Percentiles rank a stretch among this genome's conserved stretches.
Conservation (phyloP, 53 echinoderm and acorn worm genomes). For the Crossaster papposus region DNA sequence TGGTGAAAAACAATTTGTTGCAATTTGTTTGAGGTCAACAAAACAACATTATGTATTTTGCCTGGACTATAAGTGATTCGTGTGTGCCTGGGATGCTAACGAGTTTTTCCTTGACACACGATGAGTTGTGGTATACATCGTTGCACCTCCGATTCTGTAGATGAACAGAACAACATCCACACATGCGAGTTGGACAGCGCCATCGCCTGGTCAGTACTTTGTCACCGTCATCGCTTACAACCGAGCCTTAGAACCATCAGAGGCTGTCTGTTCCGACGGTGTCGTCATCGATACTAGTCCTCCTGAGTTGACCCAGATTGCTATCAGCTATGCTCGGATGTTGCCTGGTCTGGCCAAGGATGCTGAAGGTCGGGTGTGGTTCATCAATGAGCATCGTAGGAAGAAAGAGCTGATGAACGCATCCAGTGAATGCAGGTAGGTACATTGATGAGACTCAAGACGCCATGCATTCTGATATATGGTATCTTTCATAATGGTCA, state of each 20-base stretch:
- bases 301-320: not conserved
- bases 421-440: conserved; percentile 57
- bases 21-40: too few species aligned
- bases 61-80: too few species aligned
- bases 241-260: conserved; percentile 44
- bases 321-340: conserved; percentile 12
- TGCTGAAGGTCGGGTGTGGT: conserved; percentile 36
- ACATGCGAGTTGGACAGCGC: conserved; percentile 48
- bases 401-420: conserved; percentile 5
- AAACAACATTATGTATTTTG: too few species aligned
- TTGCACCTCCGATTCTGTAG: not conserved
- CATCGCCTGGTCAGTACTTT: conserved; percentile 42
- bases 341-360: conserved; percentile 49
- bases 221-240: conserved; percentile 57
- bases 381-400: not conserved
- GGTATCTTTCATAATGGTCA: too few species aligned
- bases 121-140: not conserved
- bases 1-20: too few species aligned
- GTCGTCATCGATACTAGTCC: conserved; percentile 39
- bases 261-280: conserved; percentile 54
- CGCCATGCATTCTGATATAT: not conserved
- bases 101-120: too few species aligned
- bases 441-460: not conserved
- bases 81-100: too few species aligned
- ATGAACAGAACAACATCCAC: conserved; percentile 42